phyloP scores from a whole-genome alignment of 1,140 invertebrate species.

The Anoplolepis gracilipes region DNA sequence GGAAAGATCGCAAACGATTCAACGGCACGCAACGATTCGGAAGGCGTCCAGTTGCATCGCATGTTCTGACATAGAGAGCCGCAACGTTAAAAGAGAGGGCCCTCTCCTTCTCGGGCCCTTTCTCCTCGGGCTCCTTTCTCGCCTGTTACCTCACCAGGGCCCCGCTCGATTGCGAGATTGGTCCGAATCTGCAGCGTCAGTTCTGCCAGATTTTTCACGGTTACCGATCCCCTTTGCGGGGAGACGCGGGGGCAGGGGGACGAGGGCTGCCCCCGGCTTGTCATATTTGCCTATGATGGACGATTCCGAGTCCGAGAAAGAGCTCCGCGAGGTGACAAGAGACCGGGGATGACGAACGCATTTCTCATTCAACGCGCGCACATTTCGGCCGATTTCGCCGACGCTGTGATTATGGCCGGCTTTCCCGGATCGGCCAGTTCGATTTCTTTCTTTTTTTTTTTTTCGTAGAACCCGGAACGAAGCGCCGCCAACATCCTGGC shows the following conservation, averaged over 20 bases:
- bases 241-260: too few relatives aligned
- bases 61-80: background rate
- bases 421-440: conserved; percentile 60
- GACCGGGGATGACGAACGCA: conserved; percentile 80
- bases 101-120: conserved; percentile 16
- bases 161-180: conserved; percentile 72
- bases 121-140: conserved; percentile 26
- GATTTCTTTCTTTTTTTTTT: conserved; percentile 52
- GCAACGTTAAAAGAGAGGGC: conserved; percentile 33
- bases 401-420: conserved; percentile 81
- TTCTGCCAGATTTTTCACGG: conserved; percentile 84
- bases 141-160: conserved; percentile 54
- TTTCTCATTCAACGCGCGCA: conserved; percentile 79
- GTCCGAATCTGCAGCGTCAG: conserved; percentile 85
- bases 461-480: conserved; percentile 3
- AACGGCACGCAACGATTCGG: conserved; percentile 48
- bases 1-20: conserved; percentile 43
- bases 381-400: conserved; percentile 80
- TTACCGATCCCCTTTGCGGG: conserved; percentile 81
- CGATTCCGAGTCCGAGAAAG: conserved; percentile 80
- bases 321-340: conserved; percentile 75
- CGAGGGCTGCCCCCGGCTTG: conserved; percentile 83
- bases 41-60: conserved; percentile 33
- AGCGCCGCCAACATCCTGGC: conserved; percentile 13
- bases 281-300: conserved; percentile 87